Evolutionary conservation across 2,888 invertebrate species (phyloP), one percentile per base, ranked within the genome.

Genomic region (Thereva nobilitata): DNA sequence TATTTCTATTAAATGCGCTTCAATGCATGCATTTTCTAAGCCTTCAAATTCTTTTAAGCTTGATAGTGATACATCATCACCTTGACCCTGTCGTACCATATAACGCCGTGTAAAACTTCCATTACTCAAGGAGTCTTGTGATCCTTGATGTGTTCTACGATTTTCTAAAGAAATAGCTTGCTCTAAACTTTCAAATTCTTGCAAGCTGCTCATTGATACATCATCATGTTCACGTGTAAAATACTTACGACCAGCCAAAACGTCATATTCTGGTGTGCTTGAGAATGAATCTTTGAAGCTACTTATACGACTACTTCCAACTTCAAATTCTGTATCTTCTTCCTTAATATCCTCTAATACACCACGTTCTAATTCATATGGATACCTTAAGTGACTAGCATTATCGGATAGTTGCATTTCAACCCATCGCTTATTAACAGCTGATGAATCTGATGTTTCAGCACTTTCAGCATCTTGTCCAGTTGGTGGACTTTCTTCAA

Each of bases 11-110:
- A 88, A 86, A 70, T 92, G 88, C 0, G 91, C 93, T 78, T 92
- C 93, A 53, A 91, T 85, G 74, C 94, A 92, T 34, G 95, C 95
- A 69, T 88, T 89, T 82, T 97, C 96, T 2, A 96, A 80, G 0
- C 92, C 91, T 83, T 97, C 96, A 78, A 96, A 96, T 78, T 97
- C 96, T 78, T 93, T 92, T 34, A 96, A 82, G 49, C 95, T 95
- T 5, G 91, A 91, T 38, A 92, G 82, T 2, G 94, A 94, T 52
- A 93, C 84, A 76, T 95, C 94, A 78, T 95, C 95, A 1, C 91
- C 90, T 78, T 89, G 89, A 75, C 88, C 90, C 74, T 87, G 89
- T 72, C 89, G 86, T 6, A 88, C 81, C 67, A 86, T 79, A 72
- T 90, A 90, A 63, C 90, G 83, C 64, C 86, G 84, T n/a, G 91